Conservation (phyloP, 2,888 invertebrate species). For the Agriopis marginaria region DNA sequence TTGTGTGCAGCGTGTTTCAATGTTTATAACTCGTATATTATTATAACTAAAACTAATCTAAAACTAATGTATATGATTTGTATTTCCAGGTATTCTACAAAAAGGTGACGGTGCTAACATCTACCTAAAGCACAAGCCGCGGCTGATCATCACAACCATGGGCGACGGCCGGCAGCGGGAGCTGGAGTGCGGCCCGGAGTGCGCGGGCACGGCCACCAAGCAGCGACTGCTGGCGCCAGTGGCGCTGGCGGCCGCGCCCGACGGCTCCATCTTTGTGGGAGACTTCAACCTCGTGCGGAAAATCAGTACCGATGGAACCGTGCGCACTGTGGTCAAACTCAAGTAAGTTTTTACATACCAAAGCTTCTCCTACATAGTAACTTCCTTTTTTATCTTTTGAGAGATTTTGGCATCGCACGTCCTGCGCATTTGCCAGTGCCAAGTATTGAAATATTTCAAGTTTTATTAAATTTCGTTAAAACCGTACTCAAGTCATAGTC, state of each 20-base stretch:
- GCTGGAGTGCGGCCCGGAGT: constrained; percentile 90
- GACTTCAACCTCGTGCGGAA: constrained; percentile 97
- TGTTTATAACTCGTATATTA: not conserved
- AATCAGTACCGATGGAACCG: constrained; percentile 94
- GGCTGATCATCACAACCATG: constrained; percentile 96
- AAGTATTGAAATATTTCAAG: no score
- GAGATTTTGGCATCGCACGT: no score
- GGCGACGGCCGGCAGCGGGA: constrained; percentile 96
- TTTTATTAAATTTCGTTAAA: no score
- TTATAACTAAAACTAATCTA: no score
- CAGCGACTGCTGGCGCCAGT: constrained; percentile 96
- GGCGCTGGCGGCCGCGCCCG: constrained; percentile 95
- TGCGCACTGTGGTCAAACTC: constrained; percentile 91
- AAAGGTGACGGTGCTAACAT: constrained; percentile 99
- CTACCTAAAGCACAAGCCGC: constrained; percentile 96
- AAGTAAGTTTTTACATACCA: constrained; percentile 86
- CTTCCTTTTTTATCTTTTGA: no score
- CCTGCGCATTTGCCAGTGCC: no score
- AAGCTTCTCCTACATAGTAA: no score
- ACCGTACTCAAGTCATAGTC: no score
- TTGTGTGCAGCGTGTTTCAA: no score
- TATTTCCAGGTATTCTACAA: constrained; percentile 93
- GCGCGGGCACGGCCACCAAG: constrained; percentile 90
- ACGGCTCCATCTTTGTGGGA: constrained; percentile 97
- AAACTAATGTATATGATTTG: no score